These are phyloP conservation scores for Brachionus calyciflorus DNA, from an alignment of 1,140 invertebrate genomes.

Conservation along the genomic window DNA sequence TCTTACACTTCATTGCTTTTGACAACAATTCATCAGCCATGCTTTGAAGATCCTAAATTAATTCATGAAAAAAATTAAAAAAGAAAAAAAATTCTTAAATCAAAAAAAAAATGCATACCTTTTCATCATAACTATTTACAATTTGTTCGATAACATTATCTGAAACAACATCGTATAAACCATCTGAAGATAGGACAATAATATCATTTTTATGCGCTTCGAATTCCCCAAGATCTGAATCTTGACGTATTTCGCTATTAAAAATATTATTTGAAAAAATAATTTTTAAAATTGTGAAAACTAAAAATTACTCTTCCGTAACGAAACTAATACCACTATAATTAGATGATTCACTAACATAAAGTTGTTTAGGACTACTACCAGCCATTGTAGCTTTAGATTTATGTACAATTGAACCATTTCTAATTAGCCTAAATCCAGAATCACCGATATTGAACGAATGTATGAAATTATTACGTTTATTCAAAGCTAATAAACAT, in stretches of 20 bases:
- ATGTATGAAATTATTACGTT: not conserved
- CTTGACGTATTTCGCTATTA: slow-evolving; percentile 34
- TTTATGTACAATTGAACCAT: slow-evolving; percentile 18
- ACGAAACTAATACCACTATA: slow-evolving; percentile 44
- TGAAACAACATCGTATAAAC: slow-evolving; percentile 34
- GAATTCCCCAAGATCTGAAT: not conserved
- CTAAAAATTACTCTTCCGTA: slow-evolving; percentile 12
- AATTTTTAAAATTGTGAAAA: not conserved
- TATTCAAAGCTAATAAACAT: slow-evolving; percentile 42
- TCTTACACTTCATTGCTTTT: slow-evolving; percentile 37
- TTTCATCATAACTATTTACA: slow-evolving; percentile 8
- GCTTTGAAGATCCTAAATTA: slow-evolving; percentile 26
- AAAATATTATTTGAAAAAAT: not conserved
- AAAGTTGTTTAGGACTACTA: slow-evolving; percentile 44
- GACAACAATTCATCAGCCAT: slow-evolving; percentile 41
- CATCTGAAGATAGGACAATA: slow-evolving; percentile 35
- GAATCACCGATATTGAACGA: slow-evolving; percentile 46
- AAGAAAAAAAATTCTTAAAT: not conserved
- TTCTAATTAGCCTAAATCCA: slow-evolving; percentile 28
- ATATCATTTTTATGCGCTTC: slow-evolving; percentile 43
- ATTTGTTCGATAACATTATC: slow-evolving; percentile 21
- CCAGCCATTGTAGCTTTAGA: slow-evolving; percentile 44
- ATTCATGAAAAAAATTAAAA: not conserved
- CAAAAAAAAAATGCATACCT: not conserved
- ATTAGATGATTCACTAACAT: slow-evolving; percentile 28